Base-by-base conservation (phyloP, 1,140 invertebrate species). In the Akabosia matsudoensis region DNA sequence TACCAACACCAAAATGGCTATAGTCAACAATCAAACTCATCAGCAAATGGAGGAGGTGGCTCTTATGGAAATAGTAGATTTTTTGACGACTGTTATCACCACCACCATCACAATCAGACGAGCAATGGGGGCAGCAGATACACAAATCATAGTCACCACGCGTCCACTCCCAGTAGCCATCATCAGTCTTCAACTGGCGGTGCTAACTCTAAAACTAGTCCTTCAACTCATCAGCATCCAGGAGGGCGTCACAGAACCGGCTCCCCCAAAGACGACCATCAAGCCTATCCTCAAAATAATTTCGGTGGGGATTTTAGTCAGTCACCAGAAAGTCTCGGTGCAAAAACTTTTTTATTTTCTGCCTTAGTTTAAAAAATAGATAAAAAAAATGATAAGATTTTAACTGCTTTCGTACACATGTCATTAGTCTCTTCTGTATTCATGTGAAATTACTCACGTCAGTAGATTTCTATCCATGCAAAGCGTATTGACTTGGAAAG, bases 1-100 rank as follows among this genome's bases (percentile, higher is more conserved):
- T 67, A 67, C 61, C 61, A 67, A n/a, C 61, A 67, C n/a, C 61
- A 67, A 31, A 67, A 67, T 67, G 61, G 61, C 4, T 67, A 67
- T 31, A 24, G 31, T 31, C 61, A 67, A 30, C 61, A 67, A 30
- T 67, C 61, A 24, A 13, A 7, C 54, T 56, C 54, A 13, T 13
- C 54, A 4, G 7, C 61, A 30, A n/a, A 7, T 7, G 30, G 30
- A 7, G 61, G 24, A 30, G 61, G 7, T 2, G 28, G 26, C 10
- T 67, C 61, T 24, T 67, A 67, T 30, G 61, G 61, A 67, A 67
- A 67, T 31, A 67, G 61, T 31, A 3, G 61, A 28, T 67, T 67
- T 67, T 67, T 30, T 31, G 61, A 67, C n/a, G 61, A 67, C n/a
- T 67, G 61, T n/a, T 67, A 67, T 22, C 24, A 67, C 30, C 61